Evolutionary conservation across 2,797 vertebrate species (phyloP), one percentile per base, ranked within the genome.

Genomic region (Malurus leucopterus): DNA sequence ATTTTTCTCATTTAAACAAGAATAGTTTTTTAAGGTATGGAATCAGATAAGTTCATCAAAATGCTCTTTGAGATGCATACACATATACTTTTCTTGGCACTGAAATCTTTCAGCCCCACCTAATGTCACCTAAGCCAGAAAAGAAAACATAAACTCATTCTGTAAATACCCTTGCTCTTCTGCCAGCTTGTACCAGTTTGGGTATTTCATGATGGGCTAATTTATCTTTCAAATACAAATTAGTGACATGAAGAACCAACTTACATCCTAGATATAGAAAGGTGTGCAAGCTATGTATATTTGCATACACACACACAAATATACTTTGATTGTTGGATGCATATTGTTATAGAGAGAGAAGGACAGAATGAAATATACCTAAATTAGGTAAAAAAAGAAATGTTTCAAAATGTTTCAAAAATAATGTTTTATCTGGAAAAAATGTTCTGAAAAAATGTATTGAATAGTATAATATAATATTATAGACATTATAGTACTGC

Each of bases 161-260:
- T 77, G 58, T 77, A 91, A 94, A 90, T 77, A 90, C 24, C 82
- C 15, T 69, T 86, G 41, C 29, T 51, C 21, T 90, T 86, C 85
- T 84, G 47, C 63, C 77, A 89, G 67, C 47, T 76, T 78, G 41
- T 75, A 84, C 70, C 47, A 86, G 76, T 88, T 69, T 77, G 59
- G 43, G 26, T 64, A 80, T 72, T 90, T 83, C 0, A 4, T 51
- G 90, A 65, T 51, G 23, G 32, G 29, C 8, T 79, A 86, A 79
- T 77, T 90, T 87, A 43, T 73, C 68, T 87, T 87, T 83, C 72
- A 83, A 71, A 68, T 3, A 71, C 12, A 83, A 90, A 79, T 44
- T 46, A 76, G 21, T 83, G 20, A 71, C 47, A 74, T 17, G 19
- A 12, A 53, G 38, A 88, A 34, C 20, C 0, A 3, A 27, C 6